Evolutionary conservation across 92 coral and sea anemone genomes (phyloP).

Genomic region (Epizoanthus illoricatus): DNA sequence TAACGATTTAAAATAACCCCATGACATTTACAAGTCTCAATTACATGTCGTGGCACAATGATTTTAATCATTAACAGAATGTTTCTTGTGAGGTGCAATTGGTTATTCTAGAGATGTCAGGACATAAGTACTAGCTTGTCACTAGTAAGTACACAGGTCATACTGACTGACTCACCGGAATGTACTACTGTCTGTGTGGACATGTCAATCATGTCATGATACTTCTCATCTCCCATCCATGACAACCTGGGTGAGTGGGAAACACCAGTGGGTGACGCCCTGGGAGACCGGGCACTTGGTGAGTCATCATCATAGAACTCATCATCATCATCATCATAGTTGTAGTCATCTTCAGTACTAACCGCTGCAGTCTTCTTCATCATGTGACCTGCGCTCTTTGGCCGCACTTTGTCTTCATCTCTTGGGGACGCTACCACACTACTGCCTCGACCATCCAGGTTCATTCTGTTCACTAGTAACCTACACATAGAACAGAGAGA

Average conservation of each 20-base stretch:
- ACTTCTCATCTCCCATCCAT: constrained; percentile 59
- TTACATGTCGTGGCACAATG: too few species aligned
- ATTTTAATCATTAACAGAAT: too few species aligned
- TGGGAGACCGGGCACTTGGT: constrained; percentile 46
- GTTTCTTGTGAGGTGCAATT: too few species aligned
- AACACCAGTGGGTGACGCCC: constrained; percentile 17
- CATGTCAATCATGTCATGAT: constrained; percentile 76
- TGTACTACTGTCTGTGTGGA: constrained; percentile 92
- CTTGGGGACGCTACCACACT: constrained; percentile 66
- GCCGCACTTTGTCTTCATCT: constrained; percentile 43
- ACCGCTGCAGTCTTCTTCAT: constrained; percentile 42
- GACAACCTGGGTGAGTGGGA: constrained; percentile 43
- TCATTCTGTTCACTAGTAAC: constrained; percentile 75
- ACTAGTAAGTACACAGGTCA: too few species aligned
- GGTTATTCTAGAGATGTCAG: too few species aligned
- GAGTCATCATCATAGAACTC: constrained; percentile 73
- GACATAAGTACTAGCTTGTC: too few species aligned
- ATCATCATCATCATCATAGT: constrained; percentile 60
- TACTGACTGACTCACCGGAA: constrained; percentile 52
- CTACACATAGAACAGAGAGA: constrained; percentile 14
- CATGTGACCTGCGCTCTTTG: constrained; percentile 61
- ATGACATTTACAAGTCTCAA: too few species aligned
- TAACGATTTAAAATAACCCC: too few species aligned
- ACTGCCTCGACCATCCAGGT: constrained; percentile 78
- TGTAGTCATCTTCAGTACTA: constrained; percentile 45